phyloP scores from a whole-genome alignment of 2,113 vertebrate species.

The Tamias sibiricus region DNA sequence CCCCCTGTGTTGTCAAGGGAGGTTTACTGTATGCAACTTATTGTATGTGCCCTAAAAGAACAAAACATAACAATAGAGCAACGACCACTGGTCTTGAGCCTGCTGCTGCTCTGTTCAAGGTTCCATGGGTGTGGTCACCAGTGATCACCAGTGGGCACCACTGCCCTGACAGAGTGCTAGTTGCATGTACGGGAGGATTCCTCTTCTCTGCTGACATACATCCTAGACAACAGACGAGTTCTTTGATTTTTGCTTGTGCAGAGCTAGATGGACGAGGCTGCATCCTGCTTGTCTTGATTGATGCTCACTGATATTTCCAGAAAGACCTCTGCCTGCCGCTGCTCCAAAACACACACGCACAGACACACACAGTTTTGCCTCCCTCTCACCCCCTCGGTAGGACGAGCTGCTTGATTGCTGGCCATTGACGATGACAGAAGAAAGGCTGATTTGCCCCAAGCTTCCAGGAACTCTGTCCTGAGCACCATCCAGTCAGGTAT shows the following conservation, averaged over 20 bases:
- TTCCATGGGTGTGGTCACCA: background rate
- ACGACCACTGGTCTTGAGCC: background rate
- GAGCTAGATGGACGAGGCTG: rapidly evolving
- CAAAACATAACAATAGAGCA: background rate
- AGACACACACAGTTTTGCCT: background rate
- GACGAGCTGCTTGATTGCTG: background rate
- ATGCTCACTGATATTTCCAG: background rate
- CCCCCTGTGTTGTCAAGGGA: background rate
- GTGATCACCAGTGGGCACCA: background rate
- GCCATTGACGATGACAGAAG: background rate
- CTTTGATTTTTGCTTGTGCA: too few relatives aligned
- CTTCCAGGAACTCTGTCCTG: background rate
- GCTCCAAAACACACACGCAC: background rate
- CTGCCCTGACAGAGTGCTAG: rapidly evolving
- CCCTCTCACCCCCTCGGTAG: background rate
- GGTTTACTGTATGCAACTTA: background rate
- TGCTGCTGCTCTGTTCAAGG: background rate
- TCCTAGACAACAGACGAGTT: background rate
- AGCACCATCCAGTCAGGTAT: background rate
- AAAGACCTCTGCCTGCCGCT: too few relatives aligned
- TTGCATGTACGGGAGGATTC: rapidly evolving
- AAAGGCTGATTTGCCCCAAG: background rate
- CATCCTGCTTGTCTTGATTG: background rate
- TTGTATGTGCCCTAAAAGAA: background rate
- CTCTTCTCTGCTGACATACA: background rate